Percentiles rank a stretch among this genome's conserved stretches.
phyloP scores from a whole-genome alignment of 2,888 invertebrate genomes.

The Slavum lentiscoides region DNA sequence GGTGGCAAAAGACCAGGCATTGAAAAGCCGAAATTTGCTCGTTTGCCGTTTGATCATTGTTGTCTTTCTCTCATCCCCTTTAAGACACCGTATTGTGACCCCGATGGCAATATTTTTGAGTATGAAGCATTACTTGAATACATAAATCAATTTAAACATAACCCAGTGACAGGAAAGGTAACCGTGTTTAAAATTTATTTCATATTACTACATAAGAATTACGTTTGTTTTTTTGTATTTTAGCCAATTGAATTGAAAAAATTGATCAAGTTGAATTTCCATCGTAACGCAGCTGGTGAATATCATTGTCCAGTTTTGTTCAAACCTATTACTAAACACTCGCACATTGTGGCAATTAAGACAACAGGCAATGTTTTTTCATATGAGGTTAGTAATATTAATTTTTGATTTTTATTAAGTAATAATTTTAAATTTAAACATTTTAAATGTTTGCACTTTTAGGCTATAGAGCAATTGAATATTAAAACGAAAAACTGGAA shows the following conservation, averaged over 20 bases:
- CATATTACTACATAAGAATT: not conserved
- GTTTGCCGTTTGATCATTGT: constrained; percentile 92
- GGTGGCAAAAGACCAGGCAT: constrained; percentile 81
- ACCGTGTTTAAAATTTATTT: constrained; percentile 35
- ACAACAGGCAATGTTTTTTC: constrained; percentile 95
- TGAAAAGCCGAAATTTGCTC: constrained; percentile 76
- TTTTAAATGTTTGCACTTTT: constrained; percentile 7
- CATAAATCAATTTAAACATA: constrained; percentile 85
- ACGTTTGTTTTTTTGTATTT: constrained; percentile 56
- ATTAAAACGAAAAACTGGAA: constrained; percentile 90
- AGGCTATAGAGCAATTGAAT: constrained; percentile 92
- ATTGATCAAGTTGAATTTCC: constrained; percentile 82
- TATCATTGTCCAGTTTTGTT: constrained; percentile 94
- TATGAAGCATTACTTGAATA: constrained; percentile 83
- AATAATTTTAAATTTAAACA: not conserved
- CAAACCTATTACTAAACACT: constrained; percentile 89
- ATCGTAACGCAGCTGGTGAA: constrained; percentile 79
- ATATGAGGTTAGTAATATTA: constrained; percentile 67
- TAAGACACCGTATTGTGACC: constrained; percentile 87
- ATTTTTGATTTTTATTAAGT: not conserved
- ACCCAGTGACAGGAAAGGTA: constrained; percentile 90
- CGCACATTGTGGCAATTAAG: constrained; percentile 87
- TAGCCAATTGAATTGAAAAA: constrained; percentile 79
- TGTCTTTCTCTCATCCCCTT: constrained; percentile 90
- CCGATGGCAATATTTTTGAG: constrained; percentile 91